Base-by-base conservation (phyloP, 2,797 vertebrate genomes). In the Sebastes itinus region DNA sequence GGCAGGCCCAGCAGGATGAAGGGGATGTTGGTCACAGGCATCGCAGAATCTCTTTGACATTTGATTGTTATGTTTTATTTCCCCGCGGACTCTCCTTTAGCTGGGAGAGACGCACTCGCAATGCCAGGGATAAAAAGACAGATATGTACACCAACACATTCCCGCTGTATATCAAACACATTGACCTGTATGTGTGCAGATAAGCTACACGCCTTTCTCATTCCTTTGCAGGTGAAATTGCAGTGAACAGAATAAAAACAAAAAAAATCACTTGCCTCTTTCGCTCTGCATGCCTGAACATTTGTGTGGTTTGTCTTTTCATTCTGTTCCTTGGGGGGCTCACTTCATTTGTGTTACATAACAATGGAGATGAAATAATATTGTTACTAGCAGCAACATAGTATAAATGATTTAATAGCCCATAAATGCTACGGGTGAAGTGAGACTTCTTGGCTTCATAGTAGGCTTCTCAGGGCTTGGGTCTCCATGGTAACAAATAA, bases 401-500 rank as follows among this genome's bases (percentile, higher is more conserved):
- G 77, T 77, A 91, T 90, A 83, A 92, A 91, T 89, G 82, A 92
- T 93, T 92, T 90, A 94, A 92, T 89, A 86, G 82, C 46, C 76
- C 69, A 69, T 81, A 82, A 91, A 93, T 81, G 78, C 86, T 83
- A 70, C 3, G 76, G 80, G 78, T 83, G 84, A 86, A 90, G 83
- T 88, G 82, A 86, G 89, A 90, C 90, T 89, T 80, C 78, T 89
- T 86, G 77, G 83, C 79, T 88, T 89, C 78, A 82, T 89, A 82
- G 92, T 88, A 77, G 88, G 81, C 81, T 92, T 91, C 84, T 83
- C 86, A n/a, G 84, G 84, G 82, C 91, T 93, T 88, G 82, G 82
- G 90, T 96, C 87, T 86, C 94, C 92, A 95, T 95, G 90, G 94
- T 82, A 95, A 96, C 94, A 85, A 87, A 90, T 82, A 92, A 92